phyloP scores from a whole-genome alignment of 2,113 vertebrate genomes.

The Hassar affinis region DNA sequence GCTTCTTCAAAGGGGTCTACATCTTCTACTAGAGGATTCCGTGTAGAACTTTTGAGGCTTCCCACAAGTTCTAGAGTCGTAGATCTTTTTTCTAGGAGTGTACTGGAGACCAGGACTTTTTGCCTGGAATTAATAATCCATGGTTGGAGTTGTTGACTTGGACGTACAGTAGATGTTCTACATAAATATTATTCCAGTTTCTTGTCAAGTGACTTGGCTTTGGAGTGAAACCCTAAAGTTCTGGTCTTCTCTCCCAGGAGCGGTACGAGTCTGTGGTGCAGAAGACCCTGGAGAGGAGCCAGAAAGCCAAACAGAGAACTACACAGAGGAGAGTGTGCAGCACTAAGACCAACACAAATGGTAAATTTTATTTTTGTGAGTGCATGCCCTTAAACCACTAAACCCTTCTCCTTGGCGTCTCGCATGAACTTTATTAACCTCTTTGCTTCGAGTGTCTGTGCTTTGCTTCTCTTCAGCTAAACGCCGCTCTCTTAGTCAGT shows the following conservation, averaged over 20 bases:
- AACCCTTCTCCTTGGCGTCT: conserved; percentile 37
- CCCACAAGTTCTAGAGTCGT: not conserved
- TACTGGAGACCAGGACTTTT: too few relatives aligned
- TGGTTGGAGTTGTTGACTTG: not conserved
- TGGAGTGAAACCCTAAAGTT: not conserved
- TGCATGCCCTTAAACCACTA: conserved; percentile 34
- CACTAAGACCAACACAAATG: conserved; percentile 71
- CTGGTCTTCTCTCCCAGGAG: conserved; percentile 68
- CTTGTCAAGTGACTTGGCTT: not conserved
- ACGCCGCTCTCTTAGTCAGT: conserved; percentile 83
- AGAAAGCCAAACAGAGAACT: conserved; percentile 78
- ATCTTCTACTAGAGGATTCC: not conserved
- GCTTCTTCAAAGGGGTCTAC: not conserved
- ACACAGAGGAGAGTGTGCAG: conserved; percentile 78
- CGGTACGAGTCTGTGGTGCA: conserved; percentile 87
- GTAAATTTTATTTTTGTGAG: conserved; percentile 37
- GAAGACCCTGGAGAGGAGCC: conserved; percentile 87
- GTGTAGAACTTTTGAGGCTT: not conserved
- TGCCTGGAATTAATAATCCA: not conserved
- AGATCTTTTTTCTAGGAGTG: not conserved
- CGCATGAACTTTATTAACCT: conserved; percentile 46
- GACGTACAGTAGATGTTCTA: not conserved
- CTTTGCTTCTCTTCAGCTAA: conserved; percentile 72
- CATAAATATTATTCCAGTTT: not conserved
- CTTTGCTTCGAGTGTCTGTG: conserved; percentile 40